These are phyloP conservation scores for Anableps anableps DNA, from an alignment of 2,797 vertebrate species.

Conservation along the genomic window DNA sequence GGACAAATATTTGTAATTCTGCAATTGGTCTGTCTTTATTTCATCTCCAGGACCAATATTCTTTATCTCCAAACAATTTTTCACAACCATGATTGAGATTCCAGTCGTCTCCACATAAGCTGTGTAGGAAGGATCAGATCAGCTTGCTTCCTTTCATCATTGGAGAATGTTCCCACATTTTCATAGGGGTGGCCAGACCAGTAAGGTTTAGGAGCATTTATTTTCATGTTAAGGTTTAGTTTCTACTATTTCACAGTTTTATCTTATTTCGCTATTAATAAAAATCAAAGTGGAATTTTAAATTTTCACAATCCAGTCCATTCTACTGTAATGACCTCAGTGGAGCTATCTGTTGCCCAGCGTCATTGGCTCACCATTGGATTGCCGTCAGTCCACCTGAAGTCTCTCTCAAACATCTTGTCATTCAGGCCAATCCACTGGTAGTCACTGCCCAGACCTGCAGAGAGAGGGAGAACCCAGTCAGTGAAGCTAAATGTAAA, in stretches of 20 bases:
- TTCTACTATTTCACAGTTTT: neutral
- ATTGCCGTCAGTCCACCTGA: conserved; percentile 93
- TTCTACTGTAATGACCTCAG: neutral
- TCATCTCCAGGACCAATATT: too few species aligned
- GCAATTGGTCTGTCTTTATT: too few species aligned
- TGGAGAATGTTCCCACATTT: too few species aligned
- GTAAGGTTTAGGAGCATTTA: neutral
- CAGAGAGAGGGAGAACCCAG: neutral
- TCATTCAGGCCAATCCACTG: conserved; percentile 98
- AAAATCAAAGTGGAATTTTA: neutral
- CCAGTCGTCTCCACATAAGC: too few species aligned
- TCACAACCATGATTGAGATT: too few species aligned
- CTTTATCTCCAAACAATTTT: too few species aligned
- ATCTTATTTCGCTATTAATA: neutral
- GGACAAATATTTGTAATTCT: too few species aligned
- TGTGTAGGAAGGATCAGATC: too few species aligned
- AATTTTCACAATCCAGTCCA: neutral
- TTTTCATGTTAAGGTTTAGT: neutral
- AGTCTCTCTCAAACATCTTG: conserved; percentile 97
- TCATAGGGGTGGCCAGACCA: too few species aligned
- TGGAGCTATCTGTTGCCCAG: neutral
- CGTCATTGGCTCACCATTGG: conserved; percentile 84
- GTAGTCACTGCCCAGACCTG: conserved; percentile 94
- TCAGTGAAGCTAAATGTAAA: neutral
- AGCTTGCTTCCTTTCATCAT: too few species aligned